Evolutionary conservation across 2,113 vertebrate species (phyloP).

Genomic region (Ictalurus punctatus): DNA sequence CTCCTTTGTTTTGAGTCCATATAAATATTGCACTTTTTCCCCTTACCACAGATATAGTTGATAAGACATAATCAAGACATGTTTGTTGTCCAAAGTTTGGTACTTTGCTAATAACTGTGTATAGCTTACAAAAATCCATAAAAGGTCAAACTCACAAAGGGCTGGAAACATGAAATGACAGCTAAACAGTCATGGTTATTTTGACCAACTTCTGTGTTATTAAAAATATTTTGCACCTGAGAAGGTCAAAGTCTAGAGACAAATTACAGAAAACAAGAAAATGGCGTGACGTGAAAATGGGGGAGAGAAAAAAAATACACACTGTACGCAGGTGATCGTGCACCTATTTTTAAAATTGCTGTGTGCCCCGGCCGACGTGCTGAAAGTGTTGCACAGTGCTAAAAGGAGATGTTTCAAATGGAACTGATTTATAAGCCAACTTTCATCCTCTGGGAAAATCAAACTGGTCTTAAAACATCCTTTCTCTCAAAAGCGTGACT

Average conservation of each 20-base stretch:
- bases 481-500: too few relatives aligned
- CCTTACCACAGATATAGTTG: not conserved
- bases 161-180: not conserved
- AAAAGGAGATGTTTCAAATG: not conserved
- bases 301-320: not conserved
- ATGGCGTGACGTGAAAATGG: not conserved
- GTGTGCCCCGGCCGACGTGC: not conserved
- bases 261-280: not conserved
- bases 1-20: not conserved
- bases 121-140: not conserved
- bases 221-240: not conserved
- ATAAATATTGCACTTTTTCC: not conserved
- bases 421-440: too few relatives aligned
- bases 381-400: not conserved
- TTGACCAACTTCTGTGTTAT: not conserved
- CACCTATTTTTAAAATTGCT: not conserved
- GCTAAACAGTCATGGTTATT: not conserved
- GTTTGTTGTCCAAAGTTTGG: not conserved
- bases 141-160: not conserved
- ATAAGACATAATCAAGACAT: not conserved
- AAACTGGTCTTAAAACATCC: not conserved
- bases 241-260: not conserved
- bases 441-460: too few relatives aligned
- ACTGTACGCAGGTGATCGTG: not conserved
- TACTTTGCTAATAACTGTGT: not conserved